Evolutionary conservation across 1,140 invertebrate species (phyloP), one percentile per base, ranked within the genome.

Genomic region (Himalopsyche phryganea): DNA sequence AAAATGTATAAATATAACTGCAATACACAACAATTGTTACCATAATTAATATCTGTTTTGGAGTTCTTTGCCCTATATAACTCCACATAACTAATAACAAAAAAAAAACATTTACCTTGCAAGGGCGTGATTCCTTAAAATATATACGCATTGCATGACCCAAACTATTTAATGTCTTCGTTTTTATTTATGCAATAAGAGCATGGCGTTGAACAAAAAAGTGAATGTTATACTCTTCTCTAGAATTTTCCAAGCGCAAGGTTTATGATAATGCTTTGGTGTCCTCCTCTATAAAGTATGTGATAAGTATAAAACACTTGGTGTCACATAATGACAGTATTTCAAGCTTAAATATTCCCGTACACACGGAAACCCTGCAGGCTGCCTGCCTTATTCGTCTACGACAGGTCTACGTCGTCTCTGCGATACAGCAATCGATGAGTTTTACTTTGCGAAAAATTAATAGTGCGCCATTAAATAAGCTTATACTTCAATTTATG

Each of bases 321-420:
- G 47, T 58, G 60, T 63, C 60, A 63, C 55, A 63, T 58, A 58
- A 46, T 63, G 60, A 58, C 60, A 58, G 50, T 63, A 63, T 63
- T 54, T 63, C 60, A 63, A 50, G 60, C 60, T 63, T 63, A 58
- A 63, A 63, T 54, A 50, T 54, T 35, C 50, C 33, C 44, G 41
- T 54, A 28, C 19, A 40, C 15, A 40, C 14, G 18, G 14, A 28
- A 9, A 28, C 23, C 23, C 23, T 3, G 23, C 3, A 28, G 9
- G 23, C 23, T 9, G 23, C 23, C 23, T 28, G 23, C 23, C 23
- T 28, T 28, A 5, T 28, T 28, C 23, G 23, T 28, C 23, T 28
- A 28, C 23, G 23, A 28, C 23, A 28, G 38, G 36, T 19, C 10
- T 41, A 51, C 36, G 38, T 41, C 38, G 15, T 41, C 18, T 38